These are phyloP conservation scores for Vulpes lagopus DNA, from an alignment of 2,113 vertebrate species.

Conservation along the genomic window DNA sequence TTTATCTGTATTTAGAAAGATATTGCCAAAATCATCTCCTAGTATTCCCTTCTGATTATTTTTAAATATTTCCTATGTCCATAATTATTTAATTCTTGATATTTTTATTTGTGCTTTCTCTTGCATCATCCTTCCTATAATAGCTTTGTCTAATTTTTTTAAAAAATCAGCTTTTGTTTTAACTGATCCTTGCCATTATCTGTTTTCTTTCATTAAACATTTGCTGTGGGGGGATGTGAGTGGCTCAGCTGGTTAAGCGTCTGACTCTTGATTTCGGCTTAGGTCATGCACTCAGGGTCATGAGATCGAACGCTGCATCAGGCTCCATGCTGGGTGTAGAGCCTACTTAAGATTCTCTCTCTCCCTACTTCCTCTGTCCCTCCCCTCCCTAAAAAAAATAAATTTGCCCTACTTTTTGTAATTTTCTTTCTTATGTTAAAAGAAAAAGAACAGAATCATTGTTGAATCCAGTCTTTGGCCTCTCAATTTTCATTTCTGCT, in stretches of 20 bases:
- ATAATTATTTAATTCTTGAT: neutral
- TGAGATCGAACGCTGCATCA: neutral
- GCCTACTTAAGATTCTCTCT: neutral
- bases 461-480: neutral
- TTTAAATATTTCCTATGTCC: neutral
- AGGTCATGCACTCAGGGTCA: too few relatives aligned
- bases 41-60: neutral
- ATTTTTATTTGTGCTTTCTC: neutral
- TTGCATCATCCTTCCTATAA: neutral
- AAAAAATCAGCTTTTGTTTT: neutral
- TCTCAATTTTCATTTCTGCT: conserved; percentile 20
- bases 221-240: neutral
- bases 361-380: neutral
- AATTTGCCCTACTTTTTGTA: neutral
- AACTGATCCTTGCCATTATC: neutral
- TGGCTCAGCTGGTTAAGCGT: neutral
- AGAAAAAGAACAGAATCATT: neutral
- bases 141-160: neutral
- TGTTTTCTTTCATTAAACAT: conserved; percentile 41
- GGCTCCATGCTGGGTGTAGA: neutral
- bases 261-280: neutral
- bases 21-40: neutral
- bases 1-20: conserved; percentile 24
- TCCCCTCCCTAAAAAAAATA: neutral
- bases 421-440: neutral